phyloP scores from a whole-genome alignment of 2,888 invertebrate species.

The Bombylius major region DNA sequence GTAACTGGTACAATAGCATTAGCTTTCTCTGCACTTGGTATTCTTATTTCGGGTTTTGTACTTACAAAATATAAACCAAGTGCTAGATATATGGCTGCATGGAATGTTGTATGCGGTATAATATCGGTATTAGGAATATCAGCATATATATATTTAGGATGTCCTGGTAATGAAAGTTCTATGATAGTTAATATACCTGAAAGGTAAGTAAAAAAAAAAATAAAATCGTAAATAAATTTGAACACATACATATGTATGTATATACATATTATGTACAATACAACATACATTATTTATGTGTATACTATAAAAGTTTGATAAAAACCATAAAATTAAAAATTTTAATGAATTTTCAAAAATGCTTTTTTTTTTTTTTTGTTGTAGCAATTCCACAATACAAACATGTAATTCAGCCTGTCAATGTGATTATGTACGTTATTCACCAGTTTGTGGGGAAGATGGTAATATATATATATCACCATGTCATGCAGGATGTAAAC shows the following conservation, averaged over 20 bases:
- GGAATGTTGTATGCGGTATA: conserved; percentile 54
- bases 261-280: neutral
- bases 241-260: no score
- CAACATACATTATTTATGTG: neutral
- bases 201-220: conserved; percentile 15
- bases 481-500: conserved; percentile 63
- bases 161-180: conserved; percentile 45
- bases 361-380: no score
- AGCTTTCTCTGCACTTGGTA: conserved; percentile 54
- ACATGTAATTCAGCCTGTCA: conserved; percentile 52
- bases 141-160: conserved; percentile 53
- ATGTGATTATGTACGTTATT: conserved; percentile 59
- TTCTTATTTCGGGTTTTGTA: conserved; percentile 51
- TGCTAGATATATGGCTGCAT: conserved; percentile 52
- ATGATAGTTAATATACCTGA: conserved; percentile 32
- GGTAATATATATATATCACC: conserved; percentile 61
- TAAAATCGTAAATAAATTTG: neutral
- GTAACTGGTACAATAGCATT: conserved; percentile 59
- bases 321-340: no score
- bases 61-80: conserved; percentile 53
- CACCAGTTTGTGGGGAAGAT: conserved; percentile 56
- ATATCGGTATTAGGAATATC: conserved; percentile 50
- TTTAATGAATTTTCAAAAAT: no score
- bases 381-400: conserved; percentile 14
- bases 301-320: no score